Conservation (phyloP, 2,888 invertebrate genomes). For the Saturnia japonica region DNA sequence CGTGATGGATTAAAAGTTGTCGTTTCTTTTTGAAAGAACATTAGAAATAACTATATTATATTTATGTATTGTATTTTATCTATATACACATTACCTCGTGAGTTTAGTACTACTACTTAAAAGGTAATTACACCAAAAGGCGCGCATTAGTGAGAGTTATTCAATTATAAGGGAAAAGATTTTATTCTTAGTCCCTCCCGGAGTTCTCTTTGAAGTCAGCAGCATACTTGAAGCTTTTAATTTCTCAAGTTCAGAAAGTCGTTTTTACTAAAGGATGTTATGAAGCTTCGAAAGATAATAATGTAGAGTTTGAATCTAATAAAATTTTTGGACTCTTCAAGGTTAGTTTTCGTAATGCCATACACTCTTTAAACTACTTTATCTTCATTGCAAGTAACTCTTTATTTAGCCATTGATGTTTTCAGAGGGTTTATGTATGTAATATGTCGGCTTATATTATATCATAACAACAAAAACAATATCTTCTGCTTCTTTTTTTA, state of each 20-base stretch:
- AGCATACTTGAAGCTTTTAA: conserved; percentile 9
- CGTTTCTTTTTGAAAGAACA: too few species aligned
- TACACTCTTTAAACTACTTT: conserved; percentile 34
- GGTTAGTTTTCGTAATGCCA: conserved; percentile 35
- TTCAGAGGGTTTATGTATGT: too few species aligned
- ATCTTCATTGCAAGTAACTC: conserved; percentile 29
- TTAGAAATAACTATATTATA: too few species aligned
- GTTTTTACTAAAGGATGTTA: conserved; percentile 17
- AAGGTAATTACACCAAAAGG: not conserved
- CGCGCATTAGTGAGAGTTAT: not conserved
- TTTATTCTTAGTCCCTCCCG: not conserved
- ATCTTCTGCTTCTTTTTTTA: too few species aligned
- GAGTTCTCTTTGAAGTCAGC: not conserved
- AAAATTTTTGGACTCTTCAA: conserved; percentile 39
- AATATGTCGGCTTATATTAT: too few species aligned
- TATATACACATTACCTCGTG: too few species aligned
- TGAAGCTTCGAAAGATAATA: conserved; percentile 25
- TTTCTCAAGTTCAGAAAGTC: conserved; percentile 17
- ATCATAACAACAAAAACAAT: too few species aligned
- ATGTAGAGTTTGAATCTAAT: conserved; percentile 28
- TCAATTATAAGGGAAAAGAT: not conserved
- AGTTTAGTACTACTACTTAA: not conserved
- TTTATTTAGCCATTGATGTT: too few species aligned
- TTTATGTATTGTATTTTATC: too few species aligned
- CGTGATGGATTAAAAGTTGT: too few species aligned